A percentile compares a stretch with the other conserved stretches of the same genome.
Evolutionary conservation across 2,888 invertebrate genomes (phyloP).

Genomic region (Temnothorax ravouxi): DNA sequence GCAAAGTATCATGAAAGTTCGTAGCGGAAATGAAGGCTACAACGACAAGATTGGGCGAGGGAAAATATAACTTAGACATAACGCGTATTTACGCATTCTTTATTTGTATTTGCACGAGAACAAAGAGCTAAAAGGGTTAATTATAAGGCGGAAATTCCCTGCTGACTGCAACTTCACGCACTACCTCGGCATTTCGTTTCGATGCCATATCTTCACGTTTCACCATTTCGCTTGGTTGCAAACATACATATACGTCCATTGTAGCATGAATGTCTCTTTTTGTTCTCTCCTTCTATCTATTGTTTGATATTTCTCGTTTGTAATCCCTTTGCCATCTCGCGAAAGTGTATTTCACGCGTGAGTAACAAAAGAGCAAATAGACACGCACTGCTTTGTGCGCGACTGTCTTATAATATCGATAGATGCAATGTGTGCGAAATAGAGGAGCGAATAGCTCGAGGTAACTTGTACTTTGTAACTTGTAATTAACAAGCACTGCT

Average conservation of each 20-base stretch:
- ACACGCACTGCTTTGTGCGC: background rate
- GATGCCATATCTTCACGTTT: background rate
- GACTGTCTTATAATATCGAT: background rate
- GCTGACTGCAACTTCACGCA: background rate
- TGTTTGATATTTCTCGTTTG: background rate
- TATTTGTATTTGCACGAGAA: background rate
- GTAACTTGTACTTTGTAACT: conserved; percentile 29
- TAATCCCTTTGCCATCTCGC: conserved; percentile 16
- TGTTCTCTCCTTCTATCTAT: conserved; percentile 7
- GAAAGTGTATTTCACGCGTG: conserved; percentile 12
- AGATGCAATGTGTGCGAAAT: conserved; percentile 14
- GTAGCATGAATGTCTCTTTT: background rate
- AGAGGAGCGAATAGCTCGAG: background rate
- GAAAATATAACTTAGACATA: conserved; percentile 59
- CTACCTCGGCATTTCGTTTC: conserved; percentile 4
- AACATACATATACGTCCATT: background rate
- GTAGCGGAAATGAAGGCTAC: background rate
- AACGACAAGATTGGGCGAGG: background rate
- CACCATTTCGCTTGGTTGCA: background rate
- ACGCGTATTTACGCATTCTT: conserved; percentile 24
- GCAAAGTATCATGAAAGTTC: background rate
- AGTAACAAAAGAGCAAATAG: conserved; percentile 34
- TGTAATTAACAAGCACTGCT: background rate
- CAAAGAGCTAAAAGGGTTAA: conserved; percentile 40
- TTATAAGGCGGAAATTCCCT: conserved; percentile 61